Base-by-base conservation (phyloP, 1,140 invertebrate species). In the Stratiolaelaps scimitus region DNA sequence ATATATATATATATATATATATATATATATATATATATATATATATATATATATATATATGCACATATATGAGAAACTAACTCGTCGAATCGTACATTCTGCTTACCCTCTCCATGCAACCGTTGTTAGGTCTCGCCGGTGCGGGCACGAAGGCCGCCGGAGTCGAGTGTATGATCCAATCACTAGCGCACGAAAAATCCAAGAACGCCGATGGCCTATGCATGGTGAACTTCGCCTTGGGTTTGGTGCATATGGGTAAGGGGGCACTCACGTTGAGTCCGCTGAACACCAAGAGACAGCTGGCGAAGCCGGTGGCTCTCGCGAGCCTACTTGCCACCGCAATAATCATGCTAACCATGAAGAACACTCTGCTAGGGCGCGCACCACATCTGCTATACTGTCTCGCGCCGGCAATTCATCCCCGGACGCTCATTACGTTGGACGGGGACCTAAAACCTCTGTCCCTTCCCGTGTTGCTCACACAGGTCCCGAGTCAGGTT, bases 181-280 rank as follows among this genome's bases (percentile, higher is more conserved):
- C 98, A 73, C 78, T 99, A 67, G 94, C 94, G 1, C 86, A 93
- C 71, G 98, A 93, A 76, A 93, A 98, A 77, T 89, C 91, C 13
- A 98, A 98, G 76, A 95, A 98, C 75, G 88, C 92, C 0, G 95
- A 95, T 75, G 93, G 93, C 78, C 77, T 98, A 64, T 98, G 98
- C 76, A 95, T 98, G 89, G 93, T 98, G 7, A 84, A 95, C n/a
- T 86, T 99, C 66, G 93, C 96, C 1, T 95, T 98, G 78, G 95
- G 95, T 48, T 78, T 99, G 43, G 92, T 91, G 26, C 95, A 99
- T 82, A 81, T 98, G 68, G 96, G 96, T 43, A 99, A 99, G 80
- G 96, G 96, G 67, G 98, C 96, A 0, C 82, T 98, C 20, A 95
- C 94, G 0, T 78, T 99, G n/a, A 91, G 88, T 68, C 94, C 96